Base-by-base conservation (phyloP, 2,888 invertebrate species). In the Pandemis corylana region DNA sequence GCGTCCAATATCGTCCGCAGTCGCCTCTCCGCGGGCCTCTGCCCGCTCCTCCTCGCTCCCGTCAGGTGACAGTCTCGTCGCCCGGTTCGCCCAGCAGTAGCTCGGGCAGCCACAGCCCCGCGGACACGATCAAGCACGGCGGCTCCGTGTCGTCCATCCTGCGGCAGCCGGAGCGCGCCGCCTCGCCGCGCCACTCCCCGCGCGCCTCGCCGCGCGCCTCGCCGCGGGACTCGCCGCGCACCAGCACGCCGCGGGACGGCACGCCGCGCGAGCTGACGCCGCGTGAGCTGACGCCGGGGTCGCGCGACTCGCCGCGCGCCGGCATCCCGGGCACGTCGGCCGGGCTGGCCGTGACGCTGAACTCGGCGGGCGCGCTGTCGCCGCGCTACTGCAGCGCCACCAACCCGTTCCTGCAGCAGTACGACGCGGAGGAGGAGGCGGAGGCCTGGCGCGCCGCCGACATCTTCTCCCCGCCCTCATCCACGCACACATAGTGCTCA, bases 41-140 rank as follows among this genome's bases (percentile, higher is more conserved):
- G 90, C 91, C 94, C 93, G 94, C 92, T 84, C 91, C 92, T 77
- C 90, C 93, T 87, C 92, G 92, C 88, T 88, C 93, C 89, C 92
- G 91, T 80, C 93, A 90, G 87, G 94, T 89, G 91, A 91, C 91
- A 80, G 90, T 91, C 62, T 91, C 96, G 87, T 96, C 97, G 86
- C 97, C 97, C 95, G 97, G 97, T 95, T 97, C 97, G 89, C 97
- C 97, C 96, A 97, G 97, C 96, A 97, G 96, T 95, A 96, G 97
- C 95, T 97, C 97, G 86, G 97, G 97, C 87, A 97, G 96, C 82
- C 97, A 97, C 88, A 97, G 97, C 85, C 97, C 97, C 82, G 97
- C 97, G 82, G 97, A 97, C 85, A 96, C 96, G 78, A 96, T 96
- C 89, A 96, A 96, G 87, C 96, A 96, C 89, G 93, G 92, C 78